phyloP scores from a whole-genome alignment of 2,113 vertebrate genomes.

The Empidonax traillii region DNA sequence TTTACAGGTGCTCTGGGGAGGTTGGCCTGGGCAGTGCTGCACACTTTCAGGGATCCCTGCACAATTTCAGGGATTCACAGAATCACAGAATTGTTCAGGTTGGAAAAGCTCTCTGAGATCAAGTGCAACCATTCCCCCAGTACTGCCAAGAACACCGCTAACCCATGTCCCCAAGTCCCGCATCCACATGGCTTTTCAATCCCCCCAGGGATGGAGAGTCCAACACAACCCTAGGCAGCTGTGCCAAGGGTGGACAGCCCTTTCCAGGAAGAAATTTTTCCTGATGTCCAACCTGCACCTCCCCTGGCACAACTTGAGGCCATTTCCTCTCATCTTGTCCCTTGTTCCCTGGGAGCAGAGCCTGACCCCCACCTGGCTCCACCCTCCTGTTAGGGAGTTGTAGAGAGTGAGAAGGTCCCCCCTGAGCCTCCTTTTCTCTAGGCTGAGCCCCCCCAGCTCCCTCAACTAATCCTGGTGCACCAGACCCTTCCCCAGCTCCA shows the following conservation, averaged over 20 bases:
- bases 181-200: neutral
- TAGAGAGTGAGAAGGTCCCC: neutral
- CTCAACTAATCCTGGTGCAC: neutral
- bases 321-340: neutral
- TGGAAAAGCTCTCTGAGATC: neutral
- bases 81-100: neutral
- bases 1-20: neutral
- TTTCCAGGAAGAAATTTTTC: too few species aligned
- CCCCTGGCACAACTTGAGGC: neutral
- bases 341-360: neutral
- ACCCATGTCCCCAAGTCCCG: neutral
- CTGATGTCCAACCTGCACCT: rapidly evolving
- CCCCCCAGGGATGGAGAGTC: neutral
- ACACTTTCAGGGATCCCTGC: too few species aligned
- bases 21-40: neutral
- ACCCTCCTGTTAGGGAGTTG: neutral
- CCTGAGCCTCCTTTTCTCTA: neutral
- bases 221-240: neutral
- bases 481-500: neutral
- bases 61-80: neutral
- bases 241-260: rapidly evolving
- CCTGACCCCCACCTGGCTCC: neutral
- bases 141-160: neutral
- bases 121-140: neutral
- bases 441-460: neutral